These are phyloP conservation scores for Chironomus striatipennis DNA, from an alignment of 1,140 invertebrate species.

Conservation along the genomic window DNA sequence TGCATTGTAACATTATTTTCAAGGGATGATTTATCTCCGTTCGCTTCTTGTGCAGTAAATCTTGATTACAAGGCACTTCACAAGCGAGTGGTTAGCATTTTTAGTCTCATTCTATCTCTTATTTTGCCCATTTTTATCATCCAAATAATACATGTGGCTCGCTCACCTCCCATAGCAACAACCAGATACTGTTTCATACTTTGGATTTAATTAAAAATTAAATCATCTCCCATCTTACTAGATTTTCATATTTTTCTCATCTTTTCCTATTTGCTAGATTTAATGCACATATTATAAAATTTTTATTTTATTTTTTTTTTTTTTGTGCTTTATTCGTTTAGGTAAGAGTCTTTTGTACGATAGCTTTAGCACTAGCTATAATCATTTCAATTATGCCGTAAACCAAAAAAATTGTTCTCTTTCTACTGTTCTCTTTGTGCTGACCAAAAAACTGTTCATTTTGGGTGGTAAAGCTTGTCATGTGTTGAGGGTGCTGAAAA, in stretches of 20 bases:
- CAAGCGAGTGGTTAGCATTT: background rate
- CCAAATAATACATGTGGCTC: background rate
- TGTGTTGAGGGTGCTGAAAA: no score
- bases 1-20: background rate
- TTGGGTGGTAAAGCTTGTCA: no score
- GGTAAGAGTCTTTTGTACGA: no score
- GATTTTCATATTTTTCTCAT: background rate
- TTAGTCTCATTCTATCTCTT: background rate
- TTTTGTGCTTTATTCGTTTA: no score
- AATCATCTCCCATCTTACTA: background rate
- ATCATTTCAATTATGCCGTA: conserved; percentile 13
- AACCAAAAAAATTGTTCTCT: background rate
- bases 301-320: background rate
- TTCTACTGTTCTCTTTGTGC: background rate
- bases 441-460: background rate
- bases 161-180: background rate
- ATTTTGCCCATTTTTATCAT: no score
- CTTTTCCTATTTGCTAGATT: background rate
- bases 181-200: background rate
- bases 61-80: background rate
- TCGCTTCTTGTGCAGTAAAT: background rate
- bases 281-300: conserved; percentile 8
- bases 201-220: conserved; percentile 7
- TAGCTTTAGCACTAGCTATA: background rate
- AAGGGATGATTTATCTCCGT: background rate